Percentiles rank a stretch among this genome's conserved stretches.
Evolutionary conservation across 2,888 invertebrate species (phyloP).

Genomic region (Tachystola acroxantha): DNA sequence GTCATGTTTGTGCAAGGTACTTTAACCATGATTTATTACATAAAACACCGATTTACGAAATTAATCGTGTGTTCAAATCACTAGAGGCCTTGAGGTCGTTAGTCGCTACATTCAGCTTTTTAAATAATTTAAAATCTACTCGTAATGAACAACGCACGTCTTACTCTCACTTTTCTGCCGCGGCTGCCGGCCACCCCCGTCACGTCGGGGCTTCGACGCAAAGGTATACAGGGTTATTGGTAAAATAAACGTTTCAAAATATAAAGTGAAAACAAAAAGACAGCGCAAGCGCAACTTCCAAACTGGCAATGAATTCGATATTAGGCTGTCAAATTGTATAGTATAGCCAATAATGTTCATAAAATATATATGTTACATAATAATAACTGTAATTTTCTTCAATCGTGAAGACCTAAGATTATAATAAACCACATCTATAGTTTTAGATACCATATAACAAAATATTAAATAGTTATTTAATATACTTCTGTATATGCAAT

Average conservation of each 20-base stretch:
- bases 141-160: slow-evolving; percentile 3
- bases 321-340: no score
- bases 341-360: no score
- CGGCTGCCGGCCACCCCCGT: slow-evolving; percentile 3
- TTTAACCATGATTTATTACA: slow-evolving; percentile 61
- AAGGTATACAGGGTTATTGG: not conserved
- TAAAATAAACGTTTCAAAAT: no score
- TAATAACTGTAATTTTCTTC: no score
- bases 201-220: slow-evolving; percentile 1
- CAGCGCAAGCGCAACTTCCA: not conserved
- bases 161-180: slow-evolving; percentile 1
- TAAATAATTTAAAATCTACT: slow-evolving; percentile 17
- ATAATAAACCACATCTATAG: no score
- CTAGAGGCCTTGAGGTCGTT: slow-evolving; percentile 30
- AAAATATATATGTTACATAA: no score
- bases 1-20: slow-evolving; percentile 53
- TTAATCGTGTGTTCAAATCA: slow-evolving; percentile 35
- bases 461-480: no score
- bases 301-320: no score
- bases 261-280: no score
- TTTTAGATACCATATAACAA: no score
- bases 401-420: no score
- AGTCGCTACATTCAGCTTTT: slow-evolving; percentile 20
- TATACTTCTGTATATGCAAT: no score
- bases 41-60: slow-evolving; percentile 53